Percentiles rank a stretch among this genome's conserved stretches.
phyloP scores from a whole-genome alignment of 2,888 invertebrate species.

The Mayetiola destructor region DNA sequence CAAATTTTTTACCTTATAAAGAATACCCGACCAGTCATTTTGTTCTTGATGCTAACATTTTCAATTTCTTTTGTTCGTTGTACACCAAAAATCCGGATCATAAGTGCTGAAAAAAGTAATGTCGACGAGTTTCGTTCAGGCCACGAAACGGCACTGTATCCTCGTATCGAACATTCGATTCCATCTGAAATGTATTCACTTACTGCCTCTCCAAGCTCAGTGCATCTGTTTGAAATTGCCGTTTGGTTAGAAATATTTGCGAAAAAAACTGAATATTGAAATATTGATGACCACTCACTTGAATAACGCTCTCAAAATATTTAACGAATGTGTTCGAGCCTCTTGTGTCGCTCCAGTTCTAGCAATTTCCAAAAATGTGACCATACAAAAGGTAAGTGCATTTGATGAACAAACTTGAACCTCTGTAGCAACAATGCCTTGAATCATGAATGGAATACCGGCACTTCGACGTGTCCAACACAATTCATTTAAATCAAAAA shows the following conservation, averaged over 20 bases:
- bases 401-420: constrained; percentile 43
- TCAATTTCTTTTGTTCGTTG: constrained; percentile 44
- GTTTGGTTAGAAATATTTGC: neutral
- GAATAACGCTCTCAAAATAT: constrained; percentile 69
- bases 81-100: constrained; percentile 79
- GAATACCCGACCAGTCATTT: constrained; percentile 65
- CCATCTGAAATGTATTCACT: constrained; percentile 53
- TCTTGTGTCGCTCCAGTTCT: constrained; percentile 26
- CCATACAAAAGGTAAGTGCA: constrained; percentile 46
- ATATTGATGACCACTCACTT: constrained; percentile 37
- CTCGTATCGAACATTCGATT: constrained; percentile 54
- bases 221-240: constrained; percentile 21
- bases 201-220: constrained; percentile 57
- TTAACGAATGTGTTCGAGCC: constrained; percentile 63
- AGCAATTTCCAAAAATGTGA: constrained; percentile 36
- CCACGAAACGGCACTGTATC: constrained; percentile 64
- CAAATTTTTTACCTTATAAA: constrained; percentile 50
- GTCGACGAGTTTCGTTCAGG: constrained; percentile 75
- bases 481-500: constrained; percentile 35
- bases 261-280: neutral
- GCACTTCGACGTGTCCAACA: constrained; percentile 83
- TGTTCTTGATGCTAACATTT: constrained; percentile 46
- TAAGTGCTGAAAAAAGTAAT: constrained; percentile 65
- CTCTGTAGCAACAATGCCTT: constrained; percentile 67
- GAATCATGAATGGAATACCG: constrained; percentile 78